Base-by-base conservation (phyloP, 2,888 invertebrate genomes). In the Pemphredon lugubris region DNA sequence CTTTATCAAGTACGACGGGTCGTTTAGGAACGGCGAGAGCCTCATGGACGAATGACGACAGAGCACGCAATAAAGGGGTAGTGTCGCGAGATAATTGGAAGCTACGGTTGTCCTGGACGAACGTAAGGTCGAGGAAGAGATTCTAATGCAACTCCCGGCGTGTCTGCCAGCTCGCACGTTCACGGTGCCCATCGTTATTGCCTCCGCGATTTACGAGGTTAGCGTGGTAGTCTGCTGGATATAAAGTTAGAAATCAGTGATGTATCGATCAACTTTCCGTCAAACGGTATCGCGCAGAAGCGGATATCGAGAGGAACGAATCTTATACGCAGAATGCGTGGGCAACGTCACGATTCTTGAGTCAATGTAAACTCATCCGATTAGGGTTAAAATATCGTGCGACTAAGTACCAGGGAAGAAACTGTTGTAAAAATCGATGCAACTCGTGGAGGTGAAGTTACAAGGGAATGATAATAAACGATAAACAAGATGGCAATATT, bases 21-120 rank as follows among this genome's bases (percentile, higher is more conserved):
- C 79, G 75, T 81, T 82, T 79, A 75, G 77, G 75, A 72, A 77
- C 61, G 64, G 66, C 73, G 69, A 64, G 75, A 79, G 80, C 72
- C 77, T 65, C 77, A 81, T 71, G 84, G 79, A 81, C 77, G 78
- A 73, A 55, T 66, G 70, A 57, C 68, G 68, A 72, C 70, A 76
- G 60, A 76, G 77, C 77, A 73, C 73, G 81, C 82, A 82, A 83
- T 84, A 83, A 83, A 81, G 83, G 83, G 76, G 72, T 79, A 77
- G 81, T 74, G 81, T 83, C 78, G 80, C 68, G 77, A 71, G 77
- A 84, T 85, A 84, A 86, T 85, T 84, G 84, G 82, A 82, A 86
- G 73, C 78, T 84, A 85, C 83, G 81, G 66, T 73, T 65, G 71
- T 69, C 69, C 74, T 70, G 69, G 78, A 76, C 69, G 75, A 70